Conservation (phyloP, 2,797 vertebrate genomes). For the Leptodactylus fallax region DNA sequence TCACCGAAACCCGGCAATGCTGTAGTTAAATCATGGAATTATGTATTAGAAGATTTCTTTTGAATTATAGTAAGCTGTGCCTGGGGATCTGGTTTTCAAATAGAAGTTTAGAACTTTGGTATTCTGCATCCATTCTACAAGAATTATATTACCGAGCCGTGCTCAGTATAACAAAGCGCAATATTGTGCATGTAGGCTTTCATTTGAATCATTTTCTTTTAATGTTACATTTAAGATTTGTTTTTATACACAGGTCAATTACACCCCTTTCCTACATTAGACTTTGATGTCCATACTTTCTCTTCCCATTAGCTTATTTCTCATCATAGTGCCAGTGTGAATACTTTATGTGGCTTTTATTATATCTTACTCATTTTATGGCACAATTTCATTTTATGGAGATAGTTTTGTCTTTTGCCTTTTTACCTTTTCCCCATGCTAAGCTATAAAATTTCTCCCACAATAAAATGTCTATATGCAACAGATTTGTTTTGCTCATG, state of each 20-base stretch:
- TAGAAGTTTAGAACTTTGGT: constrained; percentile 28
- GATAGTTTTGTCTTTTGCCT: constrained; percentile 36
- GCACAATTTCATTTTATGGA: constrained; percentile 54
- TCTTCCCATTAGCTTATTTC: constrained; percentile 31
- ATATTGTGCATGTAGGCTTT: constrained; percentile 27
- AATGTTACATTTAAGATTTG: constrained; percentile 33
- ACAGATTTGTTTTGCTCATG: constrained; percentile 47
- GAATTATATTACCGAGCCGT: constrained; percentile 8
- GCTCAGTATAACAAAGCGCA: constrained; percentile 1
- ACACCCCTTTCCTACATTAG: constrained; percentile 1
- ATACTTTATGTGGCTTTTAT: constrained; percentile 56
- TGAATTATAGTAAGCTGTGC: constrained; percentile 32
- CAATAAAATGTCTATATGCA: constrained; percentile 43
- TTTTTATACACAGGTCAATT: constrained; percentile 34
- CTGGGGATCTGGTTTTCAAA: constrained; percentile 38
- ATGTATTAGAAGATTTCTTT: constrained; percentile 41
- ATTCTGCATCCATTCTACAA: constrained; percentile 28
- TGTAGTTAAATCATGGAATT: constrained; percentile 25
- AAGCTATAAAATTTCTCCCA: constrained; percentile 28
- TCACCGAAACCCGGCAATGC: background rate
- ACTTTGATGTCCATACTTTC: constrained; percentile 37
- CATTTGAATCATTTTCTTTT: constrained; percentile 45
- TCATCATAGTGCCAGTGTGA: constrained; percentile 15
- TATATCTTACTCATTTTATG: constrained; percentile 43
- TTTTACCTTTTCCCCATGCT: constrained; percentile 19